Evolutionary conservation across 2,797 vertebrate genomes (phyloP).

Genomic region (Clarias pachynema): DNA sequence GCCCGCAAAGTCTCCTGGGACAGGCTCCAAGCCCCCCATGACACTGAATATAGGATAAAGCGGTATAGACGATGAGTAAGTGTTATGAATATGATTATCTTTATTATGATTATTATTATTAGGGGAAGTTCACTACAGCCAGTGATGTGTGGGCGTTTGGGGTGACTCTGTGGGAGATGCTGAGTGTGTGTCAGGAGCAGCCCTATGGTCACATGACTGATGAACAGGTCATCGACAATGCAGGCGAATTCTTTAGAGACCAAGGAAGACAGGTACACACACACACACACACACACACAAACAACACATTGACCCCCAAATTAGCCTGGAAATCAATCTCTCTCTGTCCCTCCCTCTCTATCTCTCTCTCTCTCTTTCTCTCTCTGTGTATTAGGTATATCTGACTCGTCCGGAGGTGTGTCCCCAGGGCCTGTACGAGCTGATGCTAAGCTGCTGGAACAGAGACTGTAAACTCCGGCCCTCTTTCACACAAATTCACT

Average conservation of each 20-base stretch:
- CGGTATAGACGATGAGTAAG: no score
- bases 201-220: conserved; percentile 90
- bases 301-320: background rate
- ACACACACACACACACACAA: background rate
- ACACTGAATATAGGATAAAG: no score
- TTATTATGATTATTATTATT: conserved; percentile 15
- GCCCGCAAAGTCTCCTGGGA: no score
- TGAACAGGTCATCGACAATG: conserved; percentile 93
- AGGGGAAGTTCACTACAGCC: conserved; percentile 94
- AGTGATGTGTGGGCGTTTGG: conserved; percentile 96
- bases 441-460: conserved; percentile 93
- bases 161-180: conserved; percentile 94
- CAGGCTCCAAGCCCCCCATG: no score
- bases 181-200: conserved; percentile 92
- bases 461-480: conserved; percentile 91
- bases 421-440: conserved; percentile 87
- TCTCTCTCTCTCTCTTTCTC: conserved; percentile 18
- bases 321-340: background rate
- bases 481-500: conserved; percentile 84
- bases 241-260: conserved; percentile 92
- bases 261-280: conserved; percentile 85
- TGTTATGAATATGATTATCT: background rate
- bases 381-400: conserved; percentile 77
- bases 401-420: conserved; percentile 84
- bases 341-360: background rate